phyloP scores from a whole-genome alignment of 2,888 invertebrate genomes.

The Sphaeridia pumilis region DNA sequence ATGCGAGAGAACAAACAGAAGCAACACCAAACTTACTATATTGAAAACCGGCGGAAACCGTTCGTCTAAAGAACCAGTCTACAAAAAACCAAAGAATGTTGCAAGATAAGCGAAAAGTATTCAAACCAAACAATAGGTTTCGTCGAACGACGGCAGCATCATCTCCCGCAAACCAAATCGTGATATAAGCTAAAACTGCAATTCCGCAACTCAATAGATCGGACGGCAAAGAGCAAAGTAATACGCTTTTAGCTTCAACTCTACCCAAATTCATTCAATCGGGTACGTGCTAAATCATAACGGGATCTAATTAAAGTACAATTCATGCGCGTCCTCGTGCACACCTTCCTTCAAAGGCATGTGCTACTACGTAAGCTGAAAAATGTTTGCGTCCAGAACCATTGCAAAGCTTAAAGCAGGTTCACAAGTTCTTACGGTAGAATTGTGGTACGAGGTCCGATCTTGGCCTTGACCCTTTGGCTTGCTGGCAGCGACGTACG shows the following conservation, averaged over 20 bases:
- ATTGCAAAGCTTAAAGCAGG: background rate
- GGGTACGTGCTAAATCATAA: background rate
- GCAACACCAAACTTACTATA: conserved; percentile 30
- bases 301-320: too few relatives aligned
- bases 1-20: too few relatives aligned
- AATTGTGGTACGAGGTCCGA: conserved; percentile 14
- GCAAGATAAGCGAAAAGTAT: too few relatives aligned
- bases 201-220: background rate
- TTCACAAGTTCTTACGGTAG: conserved; percentile 8
- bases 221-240: background rate
- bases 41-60: conserved; percentile 30
- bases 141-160: background rate
- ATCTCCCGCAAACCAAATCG: background rate
- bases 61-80: conserved; percentile 16
- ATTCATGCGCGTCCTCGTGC: too few relatives aligned
- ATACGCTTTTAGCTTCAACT: too few relatives aligned
- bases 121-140: background rate
- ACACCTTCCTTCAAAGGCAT: too few relatives aligned
- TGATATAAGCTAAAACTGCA: background rate
- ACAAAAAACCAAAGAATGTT: conserved; percentile 12
- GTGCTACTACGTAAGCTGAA: background rate
- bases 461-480: conserved; percentile 48
- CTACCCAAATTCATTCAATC: background rate
- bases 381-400: background rate
- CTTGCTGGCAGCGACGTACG: conserved; percentile 97